phyloP scores from a whole-genome alignment of 1,140 invertebrate species.

The Oedothorax gibbosus region DNA sequence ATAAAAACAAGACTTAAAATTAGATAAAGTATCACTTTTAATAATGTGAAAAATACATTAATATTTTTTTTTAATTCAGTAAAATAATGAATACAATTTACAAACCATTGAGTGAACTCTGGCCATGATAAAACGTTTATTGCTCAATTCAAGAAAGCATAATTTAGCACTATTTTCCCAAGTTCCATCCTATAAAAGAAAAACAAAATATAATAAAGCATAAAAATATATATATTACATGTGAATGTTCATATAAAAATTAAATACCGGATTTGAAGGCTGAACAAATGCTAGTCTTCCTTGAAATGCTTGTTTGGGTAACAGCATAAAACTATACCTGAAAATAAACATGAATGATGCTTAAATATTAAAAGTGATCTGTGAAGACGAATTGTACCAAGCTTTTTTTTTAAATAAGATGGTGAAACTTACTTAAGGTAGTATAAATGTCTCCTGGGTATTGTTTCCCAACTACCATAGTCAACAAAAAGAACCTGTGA shows the following conservation, averaged over 20 bases:
- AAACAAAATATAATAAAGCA: no score
- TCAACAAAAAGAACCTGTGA: conserved; percentile 37
- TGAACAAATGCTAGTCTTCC: conserved; percentile 7
- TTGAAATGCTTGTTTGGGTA: conserved; percentile 17
- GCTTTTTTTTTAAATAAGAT: not conserved
- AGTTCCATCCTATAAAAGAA: no score
- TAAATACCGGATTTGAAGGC: not conserved
- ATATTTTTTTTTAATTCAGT: no score
- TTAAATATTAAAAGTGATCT: not conserved
- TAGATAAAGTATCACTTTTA: no score
- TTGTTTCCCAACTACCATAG: conserved; percentile 25
- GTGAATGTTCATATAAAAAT: not conserved
- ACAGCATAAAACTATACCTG: not conserved
- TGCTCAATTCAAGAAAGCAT: no score
- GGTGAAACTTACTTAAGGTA: conserved; percentile 22
- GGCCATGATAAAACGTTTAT: no score
- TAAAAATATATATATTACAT: no score
- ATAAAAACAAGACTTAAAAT: no score
- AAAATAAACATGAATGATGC: not conserved
- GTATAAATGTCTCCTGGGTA: not conserved
- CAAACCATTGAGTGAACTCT: no score
- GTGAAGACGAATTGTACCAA: not conserved
- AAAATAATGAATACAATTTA: no score
- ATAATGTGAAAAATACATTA: no score
- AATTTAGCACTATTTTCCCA: no score